These are phyloP conservation scores for Agapornis roseicollis DNA, from an alignment of 2,113 vertebrate species.

Conservation along the genomic window DNA sequence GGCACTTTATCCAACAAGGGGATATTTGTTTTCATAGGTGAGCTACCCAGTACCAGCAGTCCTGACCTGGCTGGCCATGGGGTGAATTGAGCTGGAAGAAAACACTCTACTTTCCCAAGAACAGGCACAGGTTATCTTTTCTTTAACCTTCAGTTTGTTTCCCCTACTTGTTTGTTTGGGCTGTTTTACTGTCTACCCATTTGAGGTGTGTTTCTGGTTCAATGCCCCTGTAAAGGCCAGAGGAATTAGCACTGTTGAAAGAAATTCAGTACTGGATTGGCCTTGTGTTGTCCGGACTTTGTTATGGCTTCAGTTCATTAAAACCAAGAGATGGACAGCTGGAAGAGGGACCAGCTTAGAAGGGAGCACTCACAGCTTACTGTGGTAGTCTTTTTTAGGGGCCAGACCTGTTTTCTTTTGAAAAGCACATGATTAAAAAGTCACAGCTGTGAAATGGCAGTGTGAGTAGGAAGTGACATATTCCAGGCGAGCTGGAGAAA, in stretches of 20 bases:
- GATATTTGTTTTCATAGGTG: slow-evolving; percentile 71
- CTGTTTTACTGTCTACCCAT: slow-evolving; percentile 73
- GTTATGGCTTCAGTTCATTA: slow-evolving; percentile 64
- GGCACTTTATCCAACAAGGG: slow-evolving; percentile 54
- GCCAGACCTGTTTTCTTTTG: neutral
- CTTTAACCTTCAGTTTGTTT: slow-evolving; percentile 72
- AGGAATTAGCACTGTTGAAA: slow-evolving; percentile 62
- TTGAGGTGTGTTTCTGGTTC: slow-evolving; percentile 75
- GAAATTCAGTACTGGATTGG: slow-evolving; percentile 40
- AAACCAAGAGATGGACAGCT: slow-evolving; percentile 47
- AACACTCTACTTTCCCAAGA: slow-evolving; percentile 48
- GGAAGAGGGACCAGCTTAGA: slow-evolving; percentile 14
- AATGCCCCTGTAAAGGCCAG: slow-evolving; percentile 66
- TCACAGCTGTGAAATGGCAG: neutral
- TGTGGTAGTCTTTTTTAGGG: neutral
- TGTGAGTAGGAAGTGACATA: neutral
- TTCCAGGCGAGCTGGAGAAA: neutral
- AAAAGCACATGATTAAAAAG: neutral
- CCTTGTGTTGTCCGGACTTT: slow-evolving; percentile 8
- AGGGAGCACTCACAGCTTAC: neutral
- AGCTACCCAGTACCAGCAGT: slow-evolving; percentile 54
- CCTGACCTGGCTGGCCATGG: slow-evolving; percentile 38
- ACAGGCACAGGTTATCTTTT: slow-evolving; percentile 58
- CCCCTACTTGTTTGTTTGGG: slow-evolving; percentile 73
- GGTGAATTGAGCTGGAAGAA: slow-evolving; percentile 64